Evolutionary conservation across 2,888 invertebrate species (phyloP), one percentile per base, ranked within the genome.

Genomic region (Polydrusus tereticollis): DNA sequence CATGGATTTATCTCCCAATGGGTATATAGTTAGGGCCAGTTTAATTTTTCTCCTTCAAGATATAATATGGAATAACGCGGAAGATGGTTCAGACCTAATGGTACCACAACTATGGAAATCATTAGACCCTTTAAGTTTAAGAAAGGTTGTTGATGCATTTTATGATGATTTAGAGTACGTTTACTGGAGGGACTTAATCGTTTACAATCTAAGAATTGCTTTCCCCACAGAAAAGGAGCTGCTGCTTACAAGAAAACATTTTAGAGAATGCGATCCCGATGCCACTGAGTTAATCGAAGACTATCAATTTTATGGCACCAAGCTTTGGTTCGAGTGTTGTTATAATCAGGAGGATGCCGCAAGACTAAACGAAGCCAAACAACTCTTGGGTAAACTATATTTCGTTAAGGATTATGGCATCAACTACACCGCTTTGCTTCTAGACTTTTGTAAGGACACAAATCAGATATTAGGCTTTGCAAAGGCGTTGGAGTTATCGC

Each of bases 151-250:
- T 0, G 81, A 81, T 60, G 76, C 82, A 36, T 72, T 91, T 14
- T 92, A 89, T 80, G 90, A 89, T 0, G 86, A 88, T 50, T 86
- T 86, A 0, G 87, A 87, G 8, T 88, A 88, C 73, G 79, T 91
- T 8, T 89, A 91, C 78, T 92, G 92, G 92, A 88, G 88, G 78
- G 91, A 92, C 81, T 92, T 92, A 78, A 83, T 92, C 10, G 85
- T 92, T 75, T 88, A 88, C 78, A 89, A 89, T 79, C 80, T 91
- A 33, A 86, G 88, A 77, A 79, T 91, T 8, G 83, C 85, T 47
- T 88, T 86, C 80, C 91, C 92, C 0, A 87, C 83, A 0, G 82
- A 87, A 33, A 85, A 86, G 1, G 88, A 91, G 75, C 80, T 92
- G 66, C 79, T 91, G 45, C 80, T 85, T 14, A 75, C 87, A 8